Evolutionary conservation across 2,888 invertebrate species (phyloP), one percentile per base, ranked within the genome.

Genomic region (Cartodere bifasciata): DNA sequence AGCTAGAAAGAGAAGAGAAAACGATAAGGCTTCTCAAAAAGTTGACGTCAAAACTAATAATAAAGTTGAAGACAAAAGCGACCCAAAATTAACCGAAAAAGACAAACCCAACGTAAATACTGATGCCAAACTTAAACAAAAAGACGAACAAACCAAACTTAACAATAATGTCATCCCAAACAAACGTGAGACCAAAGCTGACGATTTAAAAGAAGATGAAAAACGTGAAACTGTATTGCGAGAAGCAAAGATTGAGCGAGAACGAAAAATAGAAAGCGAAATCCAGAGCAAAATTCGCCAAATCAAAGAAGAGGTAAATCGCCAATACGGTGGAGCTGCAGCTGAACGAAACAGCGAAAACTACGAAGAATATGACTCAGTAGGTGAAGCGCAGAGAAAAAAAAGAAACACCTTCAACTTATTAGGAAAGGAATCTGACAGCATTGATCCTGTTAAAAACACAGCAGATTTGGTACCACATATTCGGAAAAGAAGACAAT

Each of bases 391-490:
- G 4, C 40, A 40, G 28, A 35, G 52, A 23, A 45, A 47, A 31
- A 56, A 53, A 35, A 36, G 55, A 7, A 44, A 50, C 23, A 38
- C 39, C 1, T 16, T 36, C 4, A 45, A 39, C 13, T 37, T 58
- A 7, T 13, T 51, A 12, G 52, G 58, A 6, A 49, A 49, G 36
- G 56, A 58, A 44, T 48, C 45, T 3, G 45, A 44, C 11, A 45
- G 45, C 15, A 41, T 58, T n/a, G 46, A 55, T 41, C 57, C 57
- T 0, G 42, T 43, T 9, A 15, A 45, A 10, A 43, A n/a, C n/a
- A n/a, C n/a, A n/a, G n/a, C n/a, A n/a, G n/a, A n/a, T n/a, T n/a
- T n/a, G n/a, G n/a, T n/a, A n/a, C n/a, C n/a, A n/a, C n/a, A n/a
- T n/a, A n/a, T n/a, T n/a, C n/a, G n/a, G n/a, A n/a, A n/a, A n/a